phyloP scores from a whole-genome alignment of 2,113 vertebrate genomes.

The Aleadryas rufinucha region DNA sequence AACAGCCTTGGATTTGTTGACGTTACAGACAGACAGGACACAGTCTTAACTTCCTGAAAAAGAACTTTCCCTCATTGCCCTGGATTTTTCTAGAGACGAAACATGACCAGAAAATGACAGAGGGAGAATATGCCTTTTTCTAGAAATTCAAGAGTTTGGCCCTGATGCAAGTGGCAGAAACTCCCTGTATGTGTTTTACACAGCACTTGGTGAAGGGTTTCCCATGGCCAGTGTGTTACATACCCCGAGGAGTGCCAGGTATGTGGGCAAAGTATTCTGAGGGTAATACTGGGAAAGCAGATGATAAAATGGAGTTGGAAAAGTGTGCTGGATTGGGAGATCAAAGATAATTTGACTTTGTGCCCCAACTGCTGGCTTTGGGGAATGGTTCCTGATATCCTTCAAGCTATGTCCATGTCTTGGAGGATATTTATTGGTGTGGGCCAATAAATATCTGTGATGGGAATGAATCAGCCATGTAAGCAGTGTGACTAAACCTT shows the following conservation, averaged over 20 bases:
- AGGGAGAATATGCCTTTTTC: not conserved
- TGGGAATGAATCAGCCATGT: rapidly evolving
- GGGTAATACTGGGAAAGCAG: not conserved
- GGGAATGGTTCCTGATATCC: not conserved
- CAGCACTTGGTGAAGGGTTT: not conserved
- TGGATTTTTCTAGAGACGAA: not conserved
- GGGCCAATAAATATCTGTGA: not conserved
- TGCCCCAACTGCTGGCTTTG: not conserved
- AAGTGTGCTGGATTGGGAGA: not conserved
- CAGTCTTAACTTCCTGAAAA: not conserved
- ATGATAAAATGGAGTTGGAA: not conserved
- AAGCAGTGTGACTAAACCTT: rapidly evolving
- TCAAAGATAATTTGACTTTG: not conserved
- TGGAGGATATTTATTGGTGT: not conserved
- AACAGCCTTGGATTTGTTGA: not conserved
- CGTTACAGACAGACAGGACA: not conserved
- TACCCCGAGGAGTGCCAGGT: not conserved
- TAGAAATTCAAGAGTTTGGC: not conserved
- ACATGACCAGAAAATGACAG: not conserved
- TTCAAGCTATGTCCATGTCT: not conserved
- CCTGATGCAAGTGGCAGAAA: not conserved
- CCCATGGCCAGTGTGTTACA: not conserved
- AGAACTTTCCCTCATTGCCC: not conserved
- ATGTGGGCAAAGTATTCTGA: not conserved
- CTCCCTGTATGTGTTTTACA: not conserved